These are phyloP conservation scores for Ianthella basta DNA, from an alignment of 37 sponge, comb jelly and placozoan species.

Conservation along the genomic window DNA sequence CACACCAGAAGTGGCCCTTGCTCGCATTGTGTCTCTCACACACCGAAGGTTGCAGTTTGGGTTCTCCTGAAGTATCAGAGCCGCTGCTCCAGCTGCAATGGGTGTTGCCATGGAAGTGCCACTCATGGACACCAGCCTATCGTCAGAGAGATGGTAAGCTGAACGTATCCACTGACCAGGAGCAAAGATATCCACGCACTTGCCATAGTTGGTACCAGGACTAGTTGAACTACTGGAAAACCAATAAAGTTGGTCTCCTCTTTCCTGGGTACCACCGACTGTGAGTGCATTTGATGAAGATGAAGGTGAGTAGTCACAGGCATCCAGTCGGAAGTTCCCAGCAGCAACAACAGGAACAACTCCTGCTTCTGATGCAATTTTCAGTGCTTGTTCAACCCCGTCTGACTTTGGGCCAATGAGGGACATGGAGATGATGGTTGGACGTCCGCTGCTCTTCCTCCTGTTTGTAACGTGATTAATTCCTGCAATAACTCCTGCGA, in stretches of 20 bases:
- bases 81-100: too few relatives aligned
- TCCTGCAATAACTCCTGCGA: slow-evolving; percentile 48
- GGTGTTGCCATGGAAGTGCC: too few relatives aligned
- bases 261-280: slow-evolving; percentile 53
- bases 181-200: slow-evolving; percentile 69
- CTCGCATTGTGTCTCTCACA: too few relatives aligned
- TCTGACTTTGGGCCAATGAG: slow-evolving; percentile 30
- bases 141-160: slow-evolving; percentile 43
- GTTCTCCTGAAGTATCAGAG: too few relatives aligned
- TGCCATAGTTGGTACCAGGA: slow-evolving; percentile 43
- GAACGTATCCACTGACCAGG: slow-evolving; percentile 48
- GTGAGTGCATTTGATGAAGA: slow-evolving; percentile 54
- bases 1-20: too few relatives aligned
- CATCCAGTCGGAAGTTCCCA: slow-evolving; percentile 56
- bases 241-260: slow-evolving; percentile 52
- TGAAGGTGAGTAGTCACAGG: slow-evolving; percentile 61
- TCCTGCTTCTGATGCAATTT: slow-evolving; percentile 33
- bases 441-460: slow-evolving; percentile 18
- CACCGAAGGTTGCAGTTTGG: too few relatives aligned
- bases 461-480: slow-evolving; percentile 39
- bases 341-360: slow-evolving; percentile 65
- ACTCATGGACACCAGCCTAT: too few relatives aligned
- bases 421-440: slow-evolving; percentile 68
- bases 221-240: too few relatives aligned
- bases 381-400: slow-evolving; percentile 44